These are phyloP conservation scores for Marmota flaviventris DNA, from an alignment of 2,113 vertebrate genomes.

Conservation along the genomic window DNA sequence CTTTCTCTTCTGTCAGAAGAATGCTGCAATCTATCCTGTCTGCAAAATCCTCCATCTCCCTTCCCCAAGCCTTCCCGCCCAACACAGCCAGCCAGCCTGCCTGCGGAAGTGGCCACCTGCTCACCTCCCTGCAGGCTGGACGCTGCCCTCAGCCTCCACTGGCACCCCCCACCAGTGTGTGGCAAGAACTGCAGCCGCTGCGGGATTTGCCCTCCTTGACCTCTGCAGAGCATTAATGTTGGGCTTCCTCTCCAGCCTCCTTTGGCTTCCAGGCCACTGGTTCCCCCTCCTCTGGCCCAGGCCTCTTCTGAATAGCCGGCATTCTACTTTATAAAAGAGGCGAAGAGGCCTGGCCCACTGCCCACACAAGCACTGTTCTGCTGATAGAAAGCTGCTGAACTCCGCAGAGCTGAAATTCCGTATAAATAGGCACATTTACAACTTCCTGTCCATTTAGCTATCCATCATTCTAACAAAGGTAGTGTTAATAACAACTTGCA, in stretches of 20 bases:
- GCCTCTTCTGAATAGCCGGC: not conserved
- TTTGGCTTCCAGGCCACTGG: not conserved
- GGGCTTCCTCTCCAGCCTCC: not conserved
- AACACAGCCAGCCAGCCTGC: not conserved
- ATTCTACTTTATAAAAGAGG: slow-evolving; percentile 27
- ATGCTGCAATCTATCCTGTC: not conserved
- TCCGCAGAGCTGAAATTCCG: slow-evolving; percentile 54
- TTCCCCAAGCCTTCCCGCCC: not conserved
- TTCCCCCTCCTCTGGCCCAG: not conserved
- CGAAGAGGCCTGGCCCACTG: slow-evolving; percentile 38
- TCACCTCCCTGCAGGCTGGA: rapidly evolving
- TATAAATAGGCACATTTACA: slow-evolving; percentile 74
- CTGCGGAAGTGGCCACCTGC: rapidly evolving
- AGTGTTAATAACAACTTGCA: slow-evolving; percentile 54
- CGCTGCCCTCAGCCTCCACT: not conserved
- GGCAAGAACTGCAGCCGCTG: not conserved
- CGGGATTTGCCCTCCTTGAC: not conserved
- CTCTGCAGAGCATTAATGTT: not conserved
- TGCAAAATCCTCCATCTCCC: not conserved
- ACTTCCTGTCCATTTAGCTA: slow-evolving; percentile 76
- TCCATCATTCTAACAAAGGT: slow-evolving; percentile 64
- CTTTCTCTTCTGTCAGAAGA: not conserved
- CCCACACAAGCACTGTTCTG: slow-evolving; percentile 44
- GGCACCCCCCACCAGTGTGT: not conserved
- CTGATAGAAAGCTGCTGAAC: slow-evolving; percentile 71